Conservation (phyloP, 2,113 vertebrate genomes). For the Siphamia tubifer region DNA sequence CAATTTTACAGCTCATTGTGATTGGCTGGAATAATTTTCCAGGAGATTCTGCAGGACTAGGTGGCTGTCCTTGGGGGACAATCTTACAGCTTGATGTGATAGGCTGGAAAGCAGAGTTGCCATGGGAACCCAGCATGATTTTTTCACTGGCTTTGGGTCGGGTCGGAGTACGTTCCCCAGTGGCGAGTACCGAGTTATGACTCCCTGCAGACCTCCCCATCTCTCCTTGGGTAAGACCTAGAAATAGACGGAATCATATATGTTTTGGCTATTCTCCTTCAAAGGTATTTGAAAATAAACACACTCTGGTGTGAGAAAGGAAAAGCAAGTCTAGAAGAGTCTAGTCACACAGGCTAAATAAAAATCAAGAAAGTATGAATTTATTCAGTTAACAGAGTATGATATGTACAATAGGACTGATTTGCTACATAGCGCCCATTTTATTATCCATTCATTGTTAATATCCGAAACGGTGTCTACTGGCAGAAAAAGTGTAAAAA, state of each 20-base stretch:
- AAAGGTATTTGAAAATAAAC: background rate
- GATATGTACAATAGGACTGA: too few species aligned
- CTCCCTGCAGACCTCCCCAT: constrained; percentile 72
- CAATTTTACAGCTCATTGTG: constrained; percentile 99
- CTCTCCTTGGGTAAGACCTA: constrained; percentile 85
- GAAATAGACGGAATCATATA: background rate
- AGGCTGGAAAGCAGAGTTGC: constrained; percentile 98
- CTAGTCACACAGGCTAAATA: too few species aligned
- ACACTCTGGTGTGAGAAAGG: background rate
- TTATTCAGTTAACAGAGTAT: too few species aligned
- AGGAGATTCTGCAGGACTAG: constrained; percentile 91
- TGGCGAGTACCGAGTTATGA: constrained; percentile 78
- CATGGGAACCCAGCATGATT: constrained; percentile 90
- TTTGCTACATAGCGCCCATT: too few species aligned
- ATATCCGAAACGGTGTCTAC: too few species aligned
- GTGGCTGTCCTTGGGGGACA: constrained; percentile 88
- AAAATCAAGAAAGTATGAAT: too few species aligned
- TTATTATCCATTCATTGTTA: too few species aligned
- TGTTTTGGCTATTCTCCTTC: background rate
- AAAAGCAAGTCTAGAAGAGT: too few species aligned
- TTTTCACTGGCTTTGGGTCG: constrained; percentile 87
- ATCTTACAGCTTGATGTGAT: constrained; percentile 98
- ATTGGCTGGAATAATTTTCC: constrained; percentile 98
- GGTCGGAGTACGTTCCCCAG: constrained; percentile 89
- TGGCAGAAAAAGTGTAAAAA: too few species aligned